Conservation (phyloP, 2,888 invertebrate species). For the Xiphydria camelus region DNA sequence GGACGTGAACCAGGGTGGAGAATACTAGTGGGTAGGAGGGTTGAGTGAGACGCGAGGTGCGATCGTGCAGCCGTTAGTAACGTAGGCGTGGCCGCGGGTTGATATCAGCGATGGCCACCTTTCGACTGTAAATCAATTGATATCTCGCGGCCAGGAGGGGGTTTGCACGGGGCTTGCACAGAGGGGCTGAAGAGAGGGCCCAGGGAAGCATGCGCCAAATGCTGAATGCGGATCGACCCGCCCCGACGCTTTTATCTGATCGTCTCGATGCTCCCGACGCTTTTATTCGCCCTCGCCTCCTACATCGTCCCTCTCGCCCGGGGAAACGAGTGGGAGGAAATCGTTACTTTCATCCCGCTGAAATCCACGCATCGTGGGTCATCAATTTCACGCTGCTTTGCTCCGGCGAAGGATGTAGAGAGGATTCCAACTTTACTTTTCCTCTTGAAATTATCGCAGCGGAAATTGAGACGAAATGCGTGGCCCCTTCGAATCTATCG, state of each 20-base stretch:
- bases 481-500: too few relatives aligned
- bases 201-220: conserved; percentile 49
- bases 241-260: conserved; percentile 40
- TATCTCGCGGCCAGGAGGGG: conserved; percentile 44
- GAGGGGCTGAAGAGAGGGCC: conserved; percentile 23
- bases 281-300: conserved; percentile 1
- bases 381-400: too few relatives aligned
- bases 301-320: too few relatives aligned
- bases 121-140: conserved; percentile 58
- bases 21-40: conserved; percentile 17
- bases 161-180: conserved; percentile 31
- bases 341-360: too few relatives aligned
- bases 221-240: conserved; percentile 48
- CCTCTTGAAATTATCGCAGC: too few relatives aligned
- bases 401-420: too few relatives aligned
- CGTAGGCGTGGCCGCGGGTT: conserved; percentile 53
- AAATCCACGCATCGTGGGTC: too few relatives aligned
- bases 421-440: too few relatives aligned
- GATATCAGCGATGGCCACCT: conserved; percentile 58
- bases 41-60: conserved; percentile 32
- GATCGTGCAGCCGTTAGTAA: conserved; percentile 27
- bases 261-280: conserved; percentile 5
- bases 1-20: too few relatives aligned
- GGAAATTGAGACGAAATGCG: too few relatives aligned
- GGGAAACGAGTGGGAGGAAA: too few relatives aligned